Evolutionary conservation across 2,888 invertebrate genomes (phyloP), one percentile per base, ranked within the genome.

Genomic region (Rotaria macrura): DNA sequence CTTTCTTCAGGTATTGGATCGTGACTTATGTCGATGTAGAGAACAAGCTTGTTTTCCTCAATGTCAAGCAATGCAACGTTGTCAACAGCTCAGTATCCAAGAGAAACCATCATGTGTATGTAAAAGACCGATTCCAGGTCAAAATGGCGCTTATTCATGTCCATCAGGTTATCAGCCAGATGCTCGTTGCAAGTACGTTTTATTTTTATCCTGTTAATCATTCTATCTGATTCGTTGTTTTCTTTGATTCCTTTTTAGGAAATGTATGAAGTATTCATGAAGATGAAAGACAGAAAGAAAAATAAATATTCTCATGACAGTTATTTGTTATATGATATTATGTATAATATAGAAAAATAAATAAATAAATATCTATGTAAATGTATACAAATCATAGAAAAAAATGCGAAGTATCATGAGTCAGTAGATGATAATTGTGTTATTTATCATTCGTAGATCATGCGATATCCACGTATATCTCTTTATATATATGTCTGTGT

Each of bases 61-160:
- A n/a, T 79, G 79, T 43, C 43, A 79, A 43, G 79, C 79, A 25
- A 79, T 79, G 79, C 79, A 79, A 79, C 40, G 43, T 25, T 79
- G 79, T 43, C 79, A 79, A 79, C n/a, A 43, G 25, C 43, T 79
- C n/a, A 25, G n/a, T 79, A 25, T 43, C 23, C 79, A 79, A 79
- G 65, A 65, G 5, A 40, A 79, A 79, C 79, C 79, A 40, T 43
- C 40, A 12, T 79, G 79, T 43, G 79, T 79, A 43, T 79, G 79
- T n/a, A 79, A 79, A 43, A 40, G 79, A 79, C 79, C 79, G 9
- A 79, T 79, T 25, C 79, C 79, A 43, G 79, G 79, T 43, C 79
- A 79, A 79, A 79, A 79, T 79, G 43, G 43, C 12, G 40, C 79
- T 25, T 43, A 79, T n/a, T 79, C 43, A 43, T 79, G 79, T 43